Base-by-base conservation (phyloP, 2,797 vertebrate species). In the Manis pentadactyla region DNA sequence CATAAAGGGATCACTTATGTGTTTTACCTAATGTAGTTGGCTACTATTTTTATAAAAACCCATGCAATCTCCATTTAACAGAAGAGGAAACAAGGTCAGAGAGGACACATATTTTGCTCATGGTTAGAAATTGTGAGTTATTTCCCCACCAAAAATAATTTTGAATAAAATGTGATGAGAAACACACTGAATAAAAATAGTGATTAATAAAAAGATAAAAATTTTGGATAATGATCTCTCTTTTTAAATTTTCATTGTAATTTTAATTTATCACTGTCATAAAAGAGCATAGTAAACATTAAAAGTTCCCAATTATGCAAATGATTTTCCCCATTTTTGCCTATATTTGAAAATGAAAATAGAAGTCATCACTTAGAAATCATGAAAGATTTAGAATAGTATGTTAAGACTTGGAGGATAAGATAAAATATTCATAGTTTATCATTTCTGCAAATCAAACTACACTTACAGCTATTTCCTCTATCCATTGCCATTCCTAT, bases 291-390 rank as follows among this genome's bases (percentile, higher is more conserved):
- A 66, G 49, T 49, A 79, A 95, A 73, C 90, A 55, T 78, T 83
- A 51, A 73, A 71, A 78, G 51, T 83, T 81, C 87, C 55, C 49
- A 93, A 29, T 14, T 94, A 46, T 64, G 29, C 23, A 61, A 74
- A 81, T 8, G 66, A 10, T 57, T 95, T 95, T 66, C 1, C n/a
- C 19, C 31, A 57, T 83, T 39, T 55, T 15, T 84, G 10, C 37
- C 29, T 49, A 21, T 23, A 79, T 79, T 95, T 90, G 39, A 90
- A 81, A 88, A 61, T 49, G 34, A 61, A 93, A 90, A 68, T 84
- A 84, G 42, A 74, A 87, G 81, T 78, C 1, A n/a, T 59, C n/a
- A 57, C n/a, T 83, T 77, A 74, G 68, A 88, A 90, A 78, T 83
- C 18, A 57, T n/a, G n/a, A 81, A 42, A 14, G 5, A 85, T 51